Evolutionary conservation across 2,113 vertebrate species (phyloP).

Genomic region (Heterochromis multidens): DNA sequence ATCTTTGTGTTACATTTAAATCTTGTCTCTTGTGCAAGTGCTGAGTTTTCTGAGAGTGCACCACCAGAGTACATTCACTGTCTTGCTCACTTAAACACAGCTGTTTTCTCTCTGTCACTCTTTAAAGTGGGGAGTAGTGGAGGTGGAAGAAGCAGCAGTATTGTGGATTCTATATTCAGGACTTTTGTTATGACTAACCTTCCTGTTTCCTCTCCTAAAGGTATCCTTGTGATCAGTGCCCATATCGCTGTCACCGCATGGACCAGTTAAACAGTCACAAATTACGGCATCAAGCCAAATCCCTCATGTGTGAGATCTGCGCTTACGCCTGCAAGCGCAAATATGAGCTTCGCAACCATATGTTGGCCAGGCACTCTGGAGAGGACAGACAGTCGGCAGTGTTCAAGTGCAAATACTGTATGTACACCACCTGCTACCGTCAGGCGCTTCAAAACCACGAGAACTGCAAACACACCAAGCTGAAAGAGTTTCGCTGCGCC

Average conservation of each 20-base stretch:
- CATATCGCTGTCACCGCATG: conserved; percentile 91
- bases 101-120: not conserved
- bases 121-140: not conserved
- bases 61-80: not conserved
- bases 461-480: conserved; percentile 94
- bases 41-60: not conserved
- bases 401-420: conserved; percentile 89
- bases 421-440: conserved; percentile 88
- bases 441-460: conserved; percentile 92
- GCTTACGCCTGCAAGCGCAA: conserved; percentile 95
- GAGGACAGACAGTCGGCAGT: conserved; percentile 68
- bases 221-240: conserved; percentile 92
- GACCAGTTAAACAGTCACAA: conserved; percentile 98
- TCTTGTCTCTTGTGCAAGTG: not conserved
- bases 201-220: conserved; percentile 60
- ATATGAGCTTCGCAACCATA: conserved; percentile 91
- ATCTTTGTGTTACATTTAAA: not conserved
- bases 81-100: not conserved
- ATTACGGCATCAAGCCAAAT: conserved; percentile 91
- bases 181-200: not conserved
- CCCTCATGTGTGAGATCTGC: conserved; percentile 93
- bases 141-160: not conserved
- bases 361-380: conserved; percentile 83
- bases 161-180: not conserved
- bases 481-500: conserved; percentile 86